Base-by-base conservation (phyloP, 1,140 invertebrate species). In the Drosophila malerkotliana region DNA sequence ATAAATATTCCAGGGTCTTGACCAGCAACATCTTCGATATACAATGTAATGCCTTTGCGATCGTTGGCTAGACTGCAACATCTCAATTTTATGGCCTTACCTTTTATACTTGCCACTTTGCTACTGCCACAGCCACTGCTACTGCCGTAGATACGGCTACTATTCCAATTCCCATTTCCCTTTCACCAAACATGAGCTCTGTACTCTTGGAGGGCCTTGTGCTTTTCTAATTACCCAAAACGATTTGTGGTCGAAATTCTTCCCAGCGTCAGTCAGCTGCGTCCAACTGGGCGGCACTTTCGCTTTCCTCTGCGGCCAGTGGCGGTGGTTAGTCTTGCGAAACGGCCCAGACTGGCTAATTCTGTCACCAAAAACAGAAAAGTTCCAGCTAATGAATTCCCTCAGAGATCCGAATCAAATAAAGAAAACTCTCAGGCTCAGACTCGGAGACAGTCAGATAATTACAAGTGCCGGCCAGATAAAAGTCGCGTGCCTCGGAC, bases 241-340 rank as follows among this genome's bases (percentile, higher is more conserved):
- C 72, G 78, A 85, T 85, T 90, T 90, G 87, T 90, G 87, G 87
- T 90, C 72, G 78, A 90, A 90, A 90, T 90, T 90, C 87, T 90
- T 82, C 82, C 69, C 77, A 89, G 77, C 85, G 85, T 66, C 87
- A 78, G 72, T 90, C 81, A 83, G 66, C 81, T 90, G 87, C 64
- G 83, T 88, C 84, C 77, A 80, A 81, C 72, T 45, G 79, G 83
- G 71, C 75, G 82, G 83, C 78, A 87, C 82, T 87, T 87, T 87
- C 82, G 82, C 78, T 87, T 87, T 87, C 82, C 82, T 83, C 74
- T 37, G 74, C 52, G 55, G 54, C 56, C 59, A 54, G 55, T n/a
- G 47, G 34, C 26, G 57, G 51, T 44, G 9, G 12, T 59, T 66
- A 72, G 48, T 63, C 74, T 79, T 69, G 28, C 83, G 79, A 71